phyloP scores from a whole-genome alignment of 37 sponge, comb jelly and placozoan genomes.

The Axinella damicornis region DNA sequence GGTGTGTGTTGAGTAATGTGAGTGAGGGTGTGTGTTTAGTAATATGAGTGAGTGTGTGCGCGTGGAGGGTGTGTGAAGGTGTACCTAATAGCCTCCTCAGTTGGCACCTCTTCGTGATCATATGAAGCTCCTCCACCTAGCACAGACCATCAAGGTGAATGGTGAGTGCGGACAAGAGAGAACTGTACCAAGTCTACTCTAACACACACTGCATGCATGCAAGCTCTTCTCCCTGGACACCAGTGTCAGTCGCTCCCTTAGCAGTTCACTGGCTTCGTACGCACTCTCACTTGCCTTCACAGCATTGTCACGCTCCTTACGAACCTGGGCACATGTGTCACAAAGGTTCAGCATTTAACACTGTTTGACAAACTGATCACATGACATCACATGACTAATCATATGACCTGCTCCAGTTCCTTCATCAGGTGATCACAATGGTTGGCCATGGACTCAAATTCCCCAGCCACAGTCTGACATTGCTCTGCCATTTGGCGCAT shows the following conservation, averaged over 20 bases:
- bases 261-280: conserved; percentile 57
- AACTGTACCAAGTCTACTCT: too few relatives aligned
- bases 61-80: too few relatives aligned
- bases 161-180: too few relatives aligned
- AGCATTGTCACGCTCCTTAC: conserved; percentile 50
- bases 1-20: too few relatives aligned
- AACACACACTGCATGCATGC: conserved; percentile 51
- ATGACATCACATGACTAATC: too few relatives aligned
- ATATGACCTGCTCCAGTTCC: conserved; percentile 26
- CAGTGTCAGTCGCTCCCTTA: conserved; percentile 52
- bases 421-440: conserved; percentile 31
- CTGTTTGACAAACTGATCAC: too few relatives aligned
- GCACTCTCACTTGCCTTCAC: conserved; percentile 68
- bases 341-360: too few relatives aligned
- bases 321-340: conserved; percentile 2
- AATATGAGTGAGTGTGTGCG: too few relatives aligned
- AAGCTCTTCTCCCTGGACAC: conserved; percentile 58
- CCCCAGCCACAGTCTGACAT: conserved; percentile 38
- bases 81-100: neutral
- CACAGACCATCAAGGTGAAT: neutral
- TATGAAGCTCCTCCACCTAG: conserved; percentile 18
- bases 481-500: conserved; percentile 66
- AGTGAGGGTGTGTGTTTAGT: too few relatives aligned
- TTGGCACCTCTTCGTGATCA: neutral
- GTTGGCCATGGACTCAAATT: conserved; percentile 54